phyloP scores from a whole-genome alignment of 1,140 invertebrate species.

The Leptinotarsa undecemlineata region DNA sequence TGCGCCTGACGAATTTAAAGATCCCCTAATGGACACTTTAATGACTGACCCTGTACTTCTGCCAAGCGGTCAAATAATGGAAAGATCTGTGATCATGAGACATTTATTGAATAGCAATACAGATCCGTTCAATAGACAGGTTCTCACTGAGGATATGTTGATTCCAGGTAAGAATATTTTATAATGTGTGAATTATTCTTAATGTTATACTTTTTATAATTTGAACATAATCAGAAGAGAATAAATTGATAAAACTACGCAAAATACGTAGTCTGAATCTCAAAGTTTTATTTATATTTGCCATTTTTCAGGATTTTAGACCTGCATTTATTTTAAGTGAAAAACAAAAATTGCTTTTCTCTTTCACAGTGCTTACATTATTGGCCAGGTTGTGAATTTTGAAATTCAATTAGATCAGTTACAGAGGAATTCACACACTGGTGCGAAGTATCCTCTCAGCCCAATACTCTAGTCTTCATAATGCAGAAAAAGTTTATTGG shows the following conservation, averaged over 20 bases:
- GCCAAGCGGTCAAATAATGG: slow-evolving; percentile 94
- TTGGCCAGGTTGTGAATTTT: no score
- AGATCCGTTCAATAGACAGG: slow-evolving; percentile 96
- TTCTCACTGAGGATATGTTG: slow-evolving; percentile 86
- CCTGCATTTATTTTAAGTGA: background rate
- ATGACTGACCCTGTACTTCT: slow-evolving; percentile 95
- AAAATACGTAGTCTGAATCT: background rate
- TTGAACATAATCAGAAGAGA: background rate
- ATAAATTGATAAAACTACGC: background rate
- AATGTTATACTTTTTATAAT: background rate
- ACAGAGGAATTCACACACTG: no score
- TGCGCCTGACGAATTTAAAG: slow-evolving; percentile 95
- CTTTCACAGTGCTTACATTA: no score
- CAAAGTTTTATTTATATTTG: background rate
- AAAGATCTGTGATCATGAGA: slow-evolving; percentile 88
- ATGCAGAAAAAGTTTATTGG: no score
- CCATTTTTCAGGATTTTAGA: background rate
- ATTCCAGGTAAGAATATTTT: slow-evolving; percentile 64
- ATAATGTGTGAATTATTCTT: background rate
- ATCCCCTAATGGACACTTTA: slow-evolving; percentile 96
- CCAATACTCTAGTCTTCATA: no score
- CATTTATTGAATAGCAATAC: slow-evolving; percentile 95
- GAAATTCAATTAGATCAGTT: no score
- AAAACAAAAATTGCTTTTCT: no score
- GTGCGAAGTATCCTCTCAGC: no score